phyloP scores from a whole-genome alignment of 2,888 invertebrate species.

The Pherbina coryleti region DNA sequence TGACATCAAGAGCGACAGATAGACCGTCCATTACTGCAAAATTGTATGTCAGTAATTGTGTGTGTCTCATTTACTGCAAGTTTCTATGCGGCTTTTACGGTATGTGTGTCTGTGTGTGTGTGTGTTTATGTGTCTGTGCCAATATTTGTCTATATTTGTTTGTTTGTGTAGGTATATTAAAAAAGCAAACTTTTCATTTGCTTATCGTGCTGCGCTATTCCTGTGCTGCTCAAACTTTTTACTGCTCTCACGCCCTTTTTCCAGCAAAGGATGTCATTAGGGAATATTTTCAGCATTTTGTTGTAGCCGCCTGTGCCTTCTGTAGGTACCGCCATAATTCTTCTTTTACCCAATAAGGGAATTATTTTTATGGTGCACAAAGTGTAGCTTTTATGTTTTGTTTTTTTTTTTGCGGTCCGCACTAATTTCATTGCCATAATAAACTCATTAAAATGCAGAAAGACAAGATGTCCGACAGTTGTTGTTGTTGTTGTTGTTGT shows the following conservation, averaged over 20 bases:
- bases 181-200: constrained; percentile 3
- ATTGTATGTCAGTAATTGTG: not conserved
- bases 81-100: no score
- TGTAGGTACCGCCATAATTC: not conserved
- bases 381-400: not conserved
- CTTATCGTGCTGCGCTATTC: not conserved
- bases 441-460: constrained; percentile 47
- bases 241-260: not conserved
- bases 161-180: not conserved
- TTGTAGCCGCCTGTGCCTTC: not conserved
- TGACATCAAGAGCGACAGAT: not conserved
- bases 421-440: constrained; percentile 46
- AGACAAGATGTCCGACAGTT: not conserved
- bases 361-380: not conserved
- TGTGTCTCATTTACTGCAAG: no score
- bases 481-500: not conserved
- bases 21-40: not conserved
- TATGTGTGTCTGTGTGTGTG: not conserved
- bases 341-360: not conserved
- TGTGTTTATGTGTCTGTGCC: not conserved
- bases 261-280: not conserved
- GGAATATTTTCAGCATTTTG: not conserved
- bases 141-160: not conserved
- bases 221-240: not conserved
- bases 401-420: not conserved